Percentiles rank a stretch among this genome's conserved stretches.
Conservation (phyloP, 1,140 invertebrate genomes). For the Polypedilum vanderplanki region DNA sequence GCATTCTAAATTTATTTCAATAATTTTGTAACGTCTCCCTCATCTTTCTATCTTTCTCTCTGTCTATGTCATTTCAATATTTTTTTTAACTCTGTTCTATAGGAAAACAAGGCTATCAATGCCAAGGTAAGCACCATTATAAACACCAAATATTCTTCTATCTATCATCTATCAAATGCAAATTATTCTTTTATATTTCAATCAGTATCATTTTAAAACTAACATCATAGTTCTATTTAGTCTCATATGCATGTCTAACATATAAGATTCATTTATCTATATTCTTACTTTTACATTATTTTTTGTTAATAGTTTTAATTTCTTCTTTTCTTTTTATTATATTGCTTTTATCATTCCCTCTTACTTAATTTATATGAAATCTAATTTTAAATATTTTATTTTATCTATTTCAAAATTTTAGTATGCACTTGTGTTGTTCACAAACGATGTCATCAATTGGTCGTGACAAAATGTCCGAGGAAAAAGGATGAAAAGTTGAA, state of each 20-base stretch:
- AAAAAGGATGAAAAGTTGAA: constrained; percentile 77
- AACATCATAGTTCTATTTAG: too few relatives aligned
- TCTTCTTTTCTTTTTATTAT: constrained; percentile 27
- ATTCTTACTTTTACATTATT: not conserved
- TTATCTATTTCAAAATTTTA: constrained; percentile 49
- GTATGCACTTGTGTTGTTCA: constrained; percentile 98
- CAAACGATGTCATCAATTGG: constrained; percentile 90
- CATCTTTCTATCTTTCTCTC: not conserved
- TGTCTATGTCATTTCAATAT: not conserved
- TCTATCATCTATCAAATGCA: too few relatives aligned
- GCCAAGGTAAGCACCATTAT: constrained; percentile 77
- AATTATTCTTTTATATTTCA: too few relatives aligned
- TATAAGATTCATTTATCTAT: too few relatives aligned
- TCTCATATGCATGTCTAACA: too few relatives aligned
- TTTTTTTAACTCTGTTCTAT: constrained; percentile 9
- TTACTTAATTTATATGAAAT: too few relatives aligned
- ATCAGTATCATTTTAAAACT: too few relatives aligned
- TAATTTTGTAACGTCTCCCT: too few relatives aligned
- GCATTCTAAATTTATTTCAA: too few relatives aligned
- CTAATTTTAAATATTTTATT: too few relatives aligned
- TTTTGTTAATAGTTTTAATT: constrained; percentile 26
- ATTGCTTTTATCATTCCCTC: constrained; percentile 30
- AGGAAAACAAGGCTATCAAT: constrained; percentile 98
- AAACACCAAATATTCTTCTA: too few relatives aligned
- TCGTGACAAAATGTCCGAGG: constrained; percentile 92